Evolutionary conservation across 1,140 invertebrate genomes (phyloP).

Genomic region (Chelonus insularis): DNA sequence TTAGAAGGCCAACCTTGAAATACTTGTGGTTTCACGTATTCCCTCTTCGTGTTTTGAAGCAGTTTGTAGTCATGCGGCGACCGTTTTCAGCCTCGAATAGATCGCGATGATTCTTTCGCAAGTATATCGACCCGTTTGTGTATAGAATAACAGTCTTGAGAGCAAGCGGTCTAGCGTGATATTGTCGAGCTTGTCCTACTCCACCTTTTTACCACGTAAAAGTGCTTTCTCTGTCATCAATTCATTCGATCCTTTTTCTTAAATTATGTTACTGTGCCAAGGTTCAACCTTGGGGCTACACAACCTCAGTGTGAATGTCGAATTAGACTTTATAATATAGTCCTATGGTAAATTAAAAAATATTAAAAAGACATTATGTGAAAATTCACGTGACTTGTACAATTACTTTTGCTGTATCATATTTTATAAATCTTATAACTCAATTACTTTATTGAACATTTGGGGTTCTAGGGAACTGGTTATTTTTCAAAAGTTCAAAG

Average conservation of each 20-base stretch:
- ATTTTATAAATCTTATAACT: no score
- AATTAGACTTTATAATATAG: constrained; percentile 47
- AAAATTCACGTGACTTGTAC: no score
- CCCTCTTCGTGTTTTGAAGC: constrained; percentile 29
- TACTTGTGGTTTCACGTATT: constrained; percentile 22
- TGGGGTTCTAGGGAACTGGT: no score
- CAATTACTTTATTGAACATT: no score
- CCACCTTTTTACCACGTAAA: neutral
- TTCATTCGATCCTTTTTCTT: constrained; percentile 14
- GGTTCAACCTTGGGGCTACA: constrained; percentile 44
- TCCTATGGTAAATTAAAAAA: no score
- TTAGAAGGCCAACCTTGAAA: constrained; percentile 22
- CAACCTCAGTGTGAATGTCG: constrained; percentile 47
- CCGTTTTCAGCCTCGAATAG: constrained; percentile 8
- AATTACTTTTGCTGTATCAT: no score
- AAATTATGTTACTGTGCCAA: constrained; percentile 54
- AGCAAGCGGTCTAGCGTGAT: neutral
- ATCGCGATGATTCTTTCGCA: neutral
- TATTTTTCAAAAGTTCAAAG: no score
- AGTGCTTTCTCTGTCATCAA: constrained; percentile 1
- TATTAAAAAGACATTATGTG: no score
- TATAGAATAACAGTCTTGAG: neutral
- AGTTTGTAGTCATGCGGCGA: constrained; percentile 26
- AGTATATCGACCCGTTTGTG: constrained; percentile 10
- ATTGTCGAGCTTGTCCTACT: neutral